Conservation (phyloP, 2,888 invertebrate genomes). For the Eubasilissa splendida region DNA sequence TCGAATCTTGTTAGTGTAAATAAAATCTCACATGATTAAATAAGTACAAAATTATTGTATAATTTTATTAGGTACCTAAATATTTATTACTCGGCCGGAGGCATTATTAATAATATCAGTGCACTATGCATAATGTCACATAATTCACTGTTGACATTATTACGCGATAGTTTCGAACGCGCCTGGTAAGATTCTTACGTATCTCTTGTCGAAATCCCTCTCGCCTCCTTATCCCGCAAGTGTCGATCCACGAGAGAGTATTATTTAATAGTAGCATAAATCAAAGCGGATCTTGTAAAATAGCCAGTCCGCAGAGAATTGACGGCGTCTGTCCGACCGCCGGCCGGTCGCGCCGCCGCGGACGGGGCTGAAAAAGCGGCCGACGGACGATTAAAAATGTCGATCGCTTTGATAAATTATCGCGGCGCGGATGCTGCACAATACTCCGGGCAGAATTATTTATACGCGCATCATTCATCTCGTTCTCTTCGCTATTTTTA, state of each 20-base stretch:
- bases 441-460: background rate
- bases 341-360: background rate
- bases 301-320: background rate
- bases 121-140: too few relatives aligned
- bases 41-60: too few relatives aligned
- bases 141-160: too few relatives aligned
- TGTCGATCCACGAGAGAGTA: background rate
- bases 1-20: too few relatives aligned
- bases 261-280: slow-evolving; percentile 7
- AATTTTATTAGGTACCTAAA: too few relatives aligned
- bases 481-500: background rate
- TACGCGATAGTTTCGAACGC: too few relatives aligned
- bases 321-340: background rate
- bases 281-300: background rate
- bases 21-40: too few relatives aligned
- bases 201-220: too few relatives aligned
- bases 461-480: background rate
- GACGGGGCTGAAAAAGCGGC: background rate
- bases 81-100: too few relatives aligned
- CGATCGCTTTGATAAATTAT: slow-evolving; percentile 22
- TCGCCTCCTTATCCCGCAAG: too few relatives aligned
- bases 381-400: slow-evolving; percentile 19
- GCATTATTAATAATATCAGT: too few relatives aligned
- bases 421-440: background rate
- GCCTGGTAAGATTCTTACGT: too few relatives aligned